Conservation (phyloP, 2,797 vertebrate species). For the Gastrophryne carolinensis region DNA sequence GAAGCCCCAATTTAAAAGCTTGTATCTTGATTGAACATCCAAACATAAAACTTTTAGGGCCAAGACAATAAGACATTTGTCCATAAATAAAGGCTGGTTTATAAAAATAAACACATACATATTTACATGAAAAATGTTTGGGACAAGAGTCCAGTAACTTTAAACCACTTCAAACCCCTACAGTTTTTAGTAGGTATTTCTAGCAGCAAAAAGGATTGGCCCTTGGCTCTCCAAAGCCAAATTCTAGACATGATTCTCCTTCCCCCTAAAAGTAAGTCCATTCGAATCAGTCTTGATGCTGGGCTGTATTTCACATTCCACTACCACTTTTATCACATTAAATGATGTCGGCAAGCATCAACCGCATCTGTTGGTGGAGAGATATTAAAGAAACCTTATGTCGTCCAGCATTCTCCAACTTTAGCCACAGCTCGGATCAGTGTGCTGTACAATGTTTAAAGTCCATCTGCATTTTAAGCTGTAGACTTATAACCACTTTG, state of each 20-base stretch:
- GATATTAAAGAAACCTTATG: not conserved
- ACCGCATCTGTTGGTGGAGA: conserved; percentile 10
- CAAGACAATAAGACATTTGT: conserved; percentile 6
- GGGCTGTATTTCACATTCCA: not conserved
- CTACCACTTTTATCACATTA: conserved; percentile 19
- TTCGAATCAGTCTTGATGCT: conserved; percentile 10
- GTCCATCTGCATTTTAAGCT: not conserved
- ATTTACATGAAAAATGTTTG: conserved; percentile 50
- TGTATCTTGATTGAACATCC: not conserved
- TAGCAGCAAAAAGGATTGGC: conserved; percentile 50
- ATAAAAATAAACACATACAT: conserved; percentile 50
- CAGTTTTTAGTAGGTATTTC: conserved; percentile 35
- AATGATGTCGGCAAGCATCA: not conserved
- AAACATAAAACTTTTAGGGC: not conserved
- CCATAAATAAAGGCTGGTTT: conserved; percentile 38
- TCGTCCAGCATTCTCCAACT: not conserved
- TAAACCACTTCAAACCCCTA: conserved; percentile 47
- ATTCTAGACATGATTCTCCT: conserved; percentile 6
- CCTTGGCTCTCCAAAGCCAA: conserved; percentile 32
- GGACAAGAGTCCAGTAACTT: conserved; percentile 40
- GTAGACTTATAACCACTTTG: not conserved
- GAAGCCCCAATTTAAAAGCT: not conserved
- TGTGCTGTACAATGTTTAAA: not conserved
- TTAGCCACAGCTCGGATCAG: not conserved
- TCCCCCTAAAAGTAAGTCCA: not conserved